These are phyloP conservation scores for Macroglossus sobrinus DNA, from an alignment of 2,113 vertebrate species.

Conservation along the genomic window DNA sequence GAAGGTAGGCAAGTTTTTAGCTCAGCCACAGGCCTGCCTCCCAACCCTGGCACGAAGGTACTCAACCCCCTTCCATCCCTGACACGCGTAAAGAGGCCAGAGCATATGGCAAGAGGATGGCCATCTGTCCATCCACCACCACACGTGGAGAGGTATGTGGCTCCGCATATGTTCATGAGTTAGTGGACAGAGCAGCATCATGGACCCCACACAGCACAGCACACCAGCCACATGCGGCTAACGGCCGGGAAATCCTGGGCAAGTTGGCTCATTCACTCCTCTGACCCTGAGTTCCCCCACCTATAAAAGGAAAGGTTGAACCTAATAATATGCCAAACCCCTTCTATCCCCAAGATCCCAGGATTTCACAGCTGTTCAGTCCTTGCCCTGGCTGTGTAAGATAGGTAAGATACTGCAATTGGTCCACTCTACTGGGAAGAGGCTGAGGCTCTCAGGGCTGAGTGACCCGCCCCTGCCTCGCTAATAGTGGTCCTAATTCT, in stretches of 20 bases:
- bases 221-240: neutral
- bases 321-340: neutral
- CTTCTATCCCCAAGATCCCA: neutral
- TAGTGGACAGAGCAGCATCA: neutral
- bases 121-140: conserved; percentile 29
- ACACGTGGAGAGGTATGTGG: rapidly evolving
- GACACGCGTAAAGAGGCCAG: rapidly evolving
- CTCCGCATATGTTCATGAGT: neutral
- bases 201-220: neutral
- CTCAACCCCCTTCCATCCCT: neutral
- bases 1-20: neutral
- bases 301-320: neutral
- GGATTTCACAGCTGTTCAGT: neutral
- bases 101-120: conserved; percentile 33
- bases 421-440: neutral
- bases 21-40: neutral
- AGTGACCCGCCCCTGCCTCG: neutral
- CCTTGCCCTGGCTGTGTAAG: neutral
- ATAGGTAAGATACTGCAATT: rapidly evolving
- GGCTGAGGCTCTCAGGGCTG: neutral
- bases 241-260: neutral
- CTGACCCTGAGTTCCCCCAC: rapidly evolving
- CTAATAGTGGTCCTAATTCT: neutral
- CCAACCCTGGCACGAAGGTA: rapidly evolving
- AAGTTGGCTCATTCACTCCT: neutral